These are phyloP conservation scores for Drosophila burlai DNA, from an alignment of 1,140 invertebrate species.

Conservation along the genomic window DNA sequence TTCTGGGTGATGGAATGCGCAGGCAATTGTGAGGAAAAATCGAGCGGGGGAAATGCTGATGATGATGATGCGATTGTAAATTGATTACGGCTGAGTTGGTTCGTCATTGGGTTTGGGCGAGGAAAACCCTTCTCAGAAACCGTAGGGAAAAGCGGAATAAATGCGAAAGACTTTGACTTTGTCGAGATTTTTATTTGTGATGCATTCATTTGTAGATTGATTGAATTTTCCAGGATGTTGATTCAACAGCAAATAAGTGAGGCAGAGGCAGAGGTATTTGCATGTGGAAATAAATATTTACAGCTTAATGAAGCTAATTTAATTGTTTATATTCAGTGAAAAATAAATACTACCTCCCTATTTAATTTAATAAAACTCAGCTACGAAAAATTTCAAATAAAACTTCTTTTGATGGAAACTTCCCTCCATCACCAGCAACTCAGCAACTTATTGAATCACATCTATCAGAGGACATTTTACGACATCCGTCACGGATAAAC, in stretches of 20 bases:
- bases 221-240: constrained; percentile 17
- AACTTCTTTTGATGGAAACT: neutral
- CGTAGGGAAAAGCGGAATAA: neutral
- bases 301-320: neutral
- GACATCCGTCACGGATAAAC: constrained; percentile 44
- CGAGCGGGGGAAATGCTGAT: neutral
- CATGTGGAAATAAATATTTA: constrained; percentile 8
- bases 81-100: constrained; percentile 29
- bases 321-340: neutral
- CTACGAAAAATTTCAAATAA: neutral
- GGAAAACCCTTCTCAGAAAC: constrained; percentile 24
- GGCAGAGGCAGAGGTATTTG: neutral
- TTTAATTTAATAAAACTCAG: neutral
- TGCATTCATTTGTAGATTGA: constrained; percentile 16
- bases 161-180: constrained; percentile 20
- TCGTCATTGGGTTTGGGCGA: neutral
- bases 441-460: constrained; percentile 46
- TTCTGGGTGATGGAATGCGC: constrained; percentile 12
- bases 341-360: neutral
- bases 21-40: constrained; percentile 12
- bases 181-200: constrained; percentile 11
- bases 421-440: neutral
- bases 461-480: constrained; percentile 46
- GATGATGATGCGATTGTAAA: constrained; percentile 39
- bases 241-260: neutral